Evolutionary conservation across 2,797 vertebrate genomes (phyloP).

Genomic region (Loriculus beryllinus): DNA sequence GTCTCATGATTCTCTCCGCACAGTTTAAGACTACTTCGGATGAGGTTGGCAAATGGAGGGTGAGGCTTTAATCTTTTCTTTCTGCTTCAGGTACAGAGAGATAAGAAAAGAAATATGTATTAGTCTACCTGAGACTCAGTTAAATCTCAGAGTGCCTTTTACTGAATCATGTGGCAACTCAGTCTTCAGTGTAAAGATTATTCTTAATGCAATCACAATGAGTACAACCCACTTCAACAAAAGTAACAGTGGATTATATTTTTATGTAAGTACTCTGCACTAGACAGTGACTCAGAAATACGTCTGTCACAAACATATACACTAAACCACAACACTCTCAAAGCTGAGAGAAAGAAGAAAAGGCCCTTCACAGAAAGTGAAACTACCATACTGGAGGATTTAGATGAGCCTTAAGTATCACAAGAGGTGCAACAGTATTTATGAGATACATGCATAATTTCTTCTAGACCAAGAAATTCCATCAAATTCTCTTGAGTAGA

Average conservation of each 20-base stretch:
- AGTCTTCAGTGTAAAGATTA: not conserved
- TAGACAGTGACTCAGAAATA: not conserved
- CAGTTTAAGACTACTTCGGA: not conserved
- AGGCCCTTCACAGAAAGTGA: not conserved
- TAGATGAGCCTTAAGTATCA: not conserved
- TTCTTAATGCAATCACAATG: not conserved
- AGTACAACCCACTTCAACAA: not conserved
- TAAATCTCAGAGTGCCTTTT: conserved; percentile 35
- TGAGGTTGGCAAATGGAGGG: conserved; percentile 8
- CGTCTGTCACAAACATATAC: not conserved
- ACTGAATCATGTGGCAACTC: not conserved
- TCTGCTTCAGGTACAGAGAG: not conserved
- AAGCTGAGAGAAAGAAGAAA: not conserved
- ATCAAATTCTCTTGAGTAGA: not conserved
- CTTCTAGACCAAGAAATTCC: not conserved
- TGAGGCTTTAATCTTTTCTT: conserved; percentile 18
- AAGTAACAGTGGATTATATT: not conserved
- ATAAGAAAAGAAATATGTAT: conserved; percentile 37
- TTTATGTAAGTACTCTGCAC: not conserved
- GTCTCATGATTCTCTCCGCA: not conserved
- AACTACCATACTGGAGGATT: not conserved
- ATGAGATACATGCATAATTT: not conserved
- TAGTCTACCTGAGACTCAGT: not conserved
- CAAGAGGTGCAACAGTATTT: not conserved
- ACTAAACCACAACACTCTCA: not conserved